phyloP scores from a whole-genome alignment of 2,888 invertebrate species.

The Gordius sp. region DNA sequence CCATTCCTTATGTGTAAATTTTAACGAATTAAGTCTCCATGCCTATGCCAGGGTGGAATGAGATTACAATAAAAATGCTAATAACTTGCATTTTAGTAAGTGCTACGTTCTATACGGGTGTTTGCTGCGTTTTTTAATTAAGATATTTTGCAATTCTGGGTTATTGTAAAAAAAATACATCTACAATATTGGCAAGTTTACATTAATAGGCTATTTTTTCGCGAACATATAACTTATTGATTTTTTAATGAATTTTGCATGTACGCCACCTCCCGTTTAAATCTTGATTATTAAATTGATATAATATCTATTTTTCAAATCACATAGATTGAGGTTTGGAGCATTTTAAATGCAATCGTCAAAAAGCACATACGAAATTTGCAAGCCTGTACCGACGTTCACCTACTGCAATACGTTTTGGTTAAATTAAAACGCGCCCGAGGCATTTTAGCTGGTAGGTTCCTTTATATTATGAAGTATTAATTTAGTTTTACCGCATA shows the following conservation, averaged over 20 bases:
- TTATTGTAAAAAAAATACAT: too few relatives aligned
- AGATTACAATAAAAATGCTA: too few relatives aligned
- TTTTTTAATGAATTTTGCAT: neutral
- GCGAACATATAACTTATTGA: constrained; percentile 17
- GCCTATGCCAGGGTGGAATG: too few relatives aligned
- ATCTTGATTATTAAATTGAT: constrained; percentile 2
- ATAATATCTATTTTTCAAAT: constrained; percentile 24
- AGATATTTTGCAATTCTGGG: too few relatives aligned
- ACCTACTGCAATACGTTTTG: constrained; percentile 75
- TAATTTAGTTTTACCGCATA: constrained; percentile 1
- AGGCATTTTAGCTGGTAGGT: constrained; percentile 61
- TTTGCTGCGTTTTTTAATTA: too few relatives aligned
- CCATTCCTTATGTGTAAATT: too few relatives aligned
- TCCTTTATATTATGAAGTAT: neutral
- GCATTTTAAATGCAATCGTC: constrained; percentile 88
- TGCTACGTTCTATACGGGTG: too few relatives aligned
- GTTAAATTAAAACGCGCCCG: constrained; percentile 64
- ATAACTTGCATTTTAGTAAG: too few relatives aligned
- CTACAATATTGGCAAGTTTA: too few relatives aligned
- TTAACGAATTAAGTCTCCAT: too few relatives aligned
- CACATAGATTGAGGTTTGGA: constrained; percentile 90
- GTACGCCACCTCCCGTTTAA: neutral
- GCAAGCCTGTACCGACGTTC: constrained; percentile 88
- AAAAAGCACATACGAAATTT: constrained; percentile 79
- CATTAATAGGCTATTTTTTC: too few relatives aligned